Base-by-base conservation (phyloP, 2,113 vertebrate genomes). In the Kryptolebias marmoratus region DNA sequence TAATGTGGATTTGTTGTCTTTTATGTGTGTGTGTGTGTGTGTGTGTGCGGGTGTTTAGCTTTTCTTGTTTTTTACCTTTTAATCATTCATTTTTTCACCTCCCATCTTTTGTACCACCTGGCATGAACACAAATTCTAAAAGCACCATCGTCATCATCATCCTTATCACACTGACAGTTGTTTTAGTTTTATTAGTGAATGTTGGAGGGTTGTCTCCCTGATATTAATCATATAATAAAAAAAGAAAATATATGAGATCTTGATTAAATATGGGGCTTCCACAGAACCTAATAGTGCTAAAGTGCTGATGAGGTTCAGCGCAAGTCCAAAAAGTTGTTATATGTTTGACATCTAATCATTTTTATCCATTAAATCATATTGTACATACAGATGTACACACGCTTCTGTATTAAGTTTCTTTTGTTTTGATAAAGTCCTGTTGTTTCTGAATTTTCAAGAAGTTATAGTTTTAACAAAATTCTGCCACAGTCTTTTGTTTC, bases 141-240 rank as follows among this genome's bases (percentile, higher is more conserved):
- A 80, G 68, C 30, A 39, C n/a, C 28, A 48, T 71, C 49, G 49
- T 36, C 32, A 42, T 42, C 8, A 48, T 55, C 28, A 48, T 71
- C 49, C 48, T 36, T 7, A 42, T 42, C 8, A 48, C 58, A 50
- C 9, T 39, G 52, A 77, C 64, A 48, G 12, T 68, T 66, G 32
- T 47, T 57, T 78, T 5, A 42, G 22, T 75, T 81, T 81, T 68
- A 81, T 71, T 65, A 59, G 63, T 50, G 13, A 67, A 75, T 63
- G 32, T 60, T 68, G 52, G 50, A 65, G 66, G 54, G 14, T 5
- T 11, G 3, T 65, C 57, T 58, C 28, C 4, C 30, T 13, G 27
- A 58, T 78, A 50, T 70, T 76, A 66, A 73, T 62, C n/a, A 68
- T 50, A 47, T 5, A n/a, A 73, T 78, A 50, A 68, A 64, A 53